Evolutionary conservation across 2,113 vertebrate genomes (phyloP), one percentile per base, ranked within the genome.

Genomic region (Nematolebias whitei): DNA sequence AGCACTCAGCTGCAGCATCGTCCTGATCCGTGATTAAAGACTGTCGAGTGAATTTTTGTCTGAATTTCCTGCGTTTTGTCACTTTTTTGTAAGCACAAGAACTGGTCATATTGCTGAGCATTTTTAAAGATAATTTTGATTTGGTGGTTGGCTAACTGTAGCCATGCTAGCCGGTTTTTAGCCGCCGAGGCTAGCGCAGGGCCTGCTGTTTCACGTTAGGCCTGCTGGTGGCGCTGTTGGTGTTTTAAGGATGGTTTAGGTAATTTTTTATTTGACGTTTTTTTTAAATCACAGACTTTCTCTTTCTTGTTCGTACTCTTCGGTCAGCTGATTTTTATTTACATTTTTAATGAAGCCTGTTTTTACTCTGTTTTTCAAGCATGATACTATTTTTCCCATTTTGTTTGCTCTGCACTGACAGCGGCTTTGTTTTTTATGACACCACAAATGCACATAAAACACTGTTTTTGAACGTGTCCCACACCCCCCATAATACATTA

Each of bases 141-240:
- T 51, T 61, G 48, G 43, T 84, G 76, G 50, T 78, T 76, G 76
- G 83, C 85, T 76, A 78, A 53, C 56, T 43, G 64, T 83, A 78
- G 78, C 82, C 62, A 70, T 77, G 86, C 79, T 77, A 73, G 74
- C 79, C 61, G 70, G 53, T 60, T 68, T 23, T 73, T 12, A 19
- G 71, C 55, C 43, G 14, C 48, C 35, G 24, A 77, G 47, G 68
- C 78, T 52, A 51, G 59, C 63, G 47, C 62, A 75, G 72, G 79
- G 78, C 82, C 74, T 47, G 69, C 7, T 80, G 68, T 69, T 65
- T 68, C 74, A 43, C 76, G 62, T 26, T 68, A 1, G 13, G 56
- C 84, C 80, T 69, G 68, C 0, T 32, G 80, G 62, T 50, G 84
- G 82, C 79, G 85, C 87, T 84, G 79, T 84, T 63, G 58, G 63